Percentiles rank a stretch among this genome's conserved stretches.
Conservation (phyloP, 2,113 vertebrate species). For the Rhineura floridana region DNA sequence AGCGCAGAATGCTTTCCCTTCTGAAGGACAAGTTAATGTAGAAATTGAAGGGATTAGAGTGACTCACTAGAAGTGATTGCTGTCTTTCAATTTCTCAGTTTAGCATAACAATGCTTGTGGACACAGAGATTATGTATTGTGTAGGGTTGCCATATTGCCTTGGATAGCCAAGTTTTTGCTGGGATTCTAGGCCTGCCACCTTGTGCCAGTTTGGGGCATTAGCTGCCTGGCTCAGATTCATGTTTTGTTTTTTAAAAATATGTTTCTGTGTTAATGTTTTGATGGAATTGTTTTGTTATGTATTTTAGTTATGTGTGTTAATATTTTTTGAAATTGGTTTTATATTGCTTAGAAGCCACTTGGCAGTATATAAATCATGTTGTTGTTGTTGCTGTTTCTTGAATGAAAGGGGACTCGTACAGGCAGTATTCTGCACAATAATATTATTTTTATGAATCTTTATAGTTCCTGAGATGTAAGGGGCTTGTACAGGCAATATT, state of each 20-base stretch:
- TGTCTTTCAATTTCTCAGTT: slow-evolving; percentile 51
- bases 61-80: slow-evolving; percentile 25
- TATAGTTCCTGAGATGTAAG: background rate
- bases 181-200: background rate
- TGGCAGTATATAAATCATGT: no score
- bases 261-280: background rate
- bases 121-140: background rate
- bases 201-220: background rate
- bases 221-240: background rate
- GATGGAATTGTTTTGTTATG: no score
- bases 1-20: slow-evolving; percentile 57
- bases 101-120: slow-evolving; percentile 30
- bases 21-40: slow-evolving; percentile 47
- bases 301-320: background rate
- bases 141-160: background rate
- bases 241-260: background rate
- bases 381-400: background rate
- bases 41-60: slow-evolving; percentile 59
- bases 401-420: background rate
- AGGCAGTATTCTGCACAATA: background rate
- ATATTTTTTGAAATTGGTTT: background rate
- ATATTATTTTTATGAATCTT: no score
- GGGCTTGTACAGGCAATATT: background rate
- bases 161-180: background rate
- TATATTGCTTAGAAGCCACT: background rate